A percentile compares a stretch with the other conserved stretches of the same genome.
phyloP scores from a whole-genome alignment of 2,113 vertebrate genomes.

The Illadopsis cleaveri region DNA sequence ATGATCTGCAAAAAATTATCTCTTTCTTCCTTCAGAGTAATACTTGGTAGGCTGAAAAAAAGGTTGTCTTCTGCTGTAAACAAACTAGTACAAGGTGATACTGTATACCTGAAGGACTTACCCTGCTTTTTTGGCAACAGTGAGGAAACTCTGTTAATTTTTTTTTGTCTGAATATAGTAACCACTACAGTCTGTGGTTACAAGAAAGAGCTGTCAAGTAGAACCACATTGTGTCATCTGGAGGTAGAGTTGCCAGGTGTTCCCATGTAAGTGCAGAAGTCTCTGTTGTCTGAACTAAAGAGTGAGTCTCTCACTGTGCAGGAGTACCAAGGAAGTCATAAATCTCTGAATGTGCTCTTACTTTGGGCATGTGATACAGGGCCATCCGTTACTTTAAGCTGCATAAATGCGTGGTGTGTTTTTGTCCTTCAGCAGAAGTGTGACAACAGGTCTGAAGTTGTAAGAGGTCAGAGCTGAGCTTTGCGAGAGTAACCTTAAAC shows the following conservation, averaged over 20 bases:
- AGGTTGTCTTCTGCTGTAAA: background rate
- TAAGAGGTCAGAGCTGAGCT: conserved; percentile 20
- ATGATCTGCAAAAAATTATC: background rate
- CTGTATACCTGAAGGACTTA: background rate
- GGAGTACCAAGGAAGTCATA: background rate
- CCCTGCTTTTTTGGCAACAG: background rate
- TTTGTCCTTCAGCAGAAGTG: conserved; percentile 17
- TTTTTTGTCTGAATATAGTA: background rate
- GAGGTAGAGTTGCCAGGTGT: background rate
- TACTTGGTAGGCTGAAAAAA: background rate
- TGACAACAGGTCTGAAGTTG: background rate
- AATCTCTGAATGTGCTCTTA: background rate
- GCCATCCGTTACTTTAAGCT: background rate
- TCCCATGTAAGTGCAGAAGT: background rate
- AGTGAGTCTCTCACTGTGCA: background rate
- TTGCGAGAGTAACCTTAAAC: conserved; percentile 32
- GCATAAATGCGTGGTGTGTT: background rate
- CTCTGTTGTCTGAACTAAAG: background rate
- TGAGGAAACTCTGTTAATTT: background rate
- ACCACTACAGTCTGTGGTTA: background rate
- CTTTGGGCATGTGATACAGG: background rate
- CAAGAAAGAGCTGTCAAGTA: background rate
- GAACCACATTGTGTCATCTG: background rate
- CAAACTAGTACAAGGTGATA: background rate
- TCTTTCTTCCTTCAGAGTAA: background rate